These are phyloP conservation scores for Macaria liturata DNA, from an alignment of 2,888 invertebrate species.

Conservation along the genomic window DNA sequence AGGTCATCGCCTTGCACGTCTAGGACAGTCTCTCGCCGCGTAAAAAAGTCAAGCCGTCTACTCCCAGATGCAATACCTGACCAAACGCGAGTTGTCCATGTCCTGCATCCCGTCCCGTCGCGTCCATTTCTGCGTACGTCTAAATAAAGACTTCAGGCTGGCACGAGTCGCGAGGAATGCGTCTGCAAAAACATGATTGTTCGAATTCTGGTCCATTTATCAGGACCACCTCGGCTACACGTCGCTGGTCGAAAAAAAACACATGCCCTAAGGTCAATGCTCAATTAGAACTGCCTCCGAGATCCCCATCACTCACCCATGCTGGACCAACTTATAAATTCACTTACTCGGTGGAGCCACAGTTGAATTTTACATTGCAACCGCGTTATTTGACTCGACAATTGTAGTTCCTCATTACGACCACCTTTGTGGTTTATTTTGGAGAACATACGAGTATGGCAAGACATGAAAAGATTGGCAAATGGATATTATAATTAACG, in stretches of 20 bases:
- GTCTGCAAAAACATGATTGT: slow-evolving; percentile 44
- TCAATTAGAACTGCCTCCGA: slow-evolving; percentile 57
- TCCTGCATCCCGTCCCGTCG: slow-evolving; percentile 1
- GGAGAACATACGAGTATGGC: slow-evolving; percentile 43
- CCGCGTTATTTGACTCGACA: background rate
- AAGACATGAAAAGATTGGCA: slow-evolving; percentile 50
- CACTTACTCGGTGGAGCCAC: background rate
- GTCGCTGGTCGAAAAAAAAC: slow-evolving; percentile 31
- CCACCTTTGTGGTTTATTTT: background rate
- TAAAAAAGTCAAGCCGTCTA: background rate
- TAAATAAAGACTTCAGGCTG: slow-evolving; percentile 42
- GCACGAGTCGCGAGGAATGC: slow-evolving; percentile 40
- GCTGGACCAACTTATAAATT: background rate
- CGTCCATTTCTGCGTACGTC: slow-evolving; percentile 28
- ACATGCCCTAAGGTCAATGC: slow-evolving; percentile 55
- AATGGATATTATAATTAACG: slow-evolving; percentile 32
- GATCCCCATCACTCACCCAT: slow-evolving; percentile 28
- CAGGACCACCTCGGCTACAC: slow-evolving; percentile 48
- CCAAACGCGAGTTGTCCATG: slow-evolving; percentile 10
- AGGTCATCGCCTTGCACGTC: no score
- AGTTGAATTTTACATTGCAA: background rate
- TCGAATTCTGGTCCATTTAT: slow-evolving; percentile 53
- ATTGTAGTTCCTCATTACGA: background rate
- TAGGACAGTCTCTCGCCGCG: no score
- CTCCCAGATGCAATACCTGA: slow-evolving; percentile 3